Evolutionary conservation across 2,113 vertebrate species (phyloP).

Genomic region (Meriones unguiculatus): DNA sequence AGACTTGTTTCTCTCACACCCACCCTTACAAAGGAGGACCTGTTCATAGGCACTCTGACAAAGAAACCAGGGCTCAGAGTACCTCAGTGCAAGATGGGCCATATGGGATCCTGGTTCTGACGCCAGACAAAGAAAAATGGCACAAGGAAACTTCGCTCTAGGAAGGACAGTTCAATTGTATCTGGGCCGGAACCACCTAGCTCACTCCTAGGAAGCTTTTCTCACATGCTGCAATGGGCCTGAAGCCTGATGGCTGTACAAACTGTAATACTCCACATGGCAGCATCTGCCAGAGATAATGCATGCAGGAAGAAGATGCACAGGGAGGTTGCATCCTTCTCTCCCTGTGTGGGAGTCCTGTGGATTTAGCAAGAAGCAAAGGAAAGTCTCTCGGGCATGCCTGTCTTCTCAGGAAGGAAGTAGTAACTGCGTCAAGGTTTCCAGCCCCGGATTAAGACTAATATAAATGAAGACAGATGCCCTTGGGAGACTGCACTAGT

Average conservation of each 20-base stretch:
- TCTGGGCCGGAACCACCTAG: neutral
- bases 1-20: neutral
- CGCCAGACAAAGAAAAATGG: neutral
- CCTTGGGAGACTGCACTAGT: neutral
- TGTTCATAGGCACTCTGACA: neutral
- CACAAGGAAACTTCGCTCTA: neutral
- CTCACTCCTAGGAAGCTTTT: neutral
- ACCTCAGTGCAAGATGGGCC: neutral
- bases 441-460: neutral
- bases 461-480: neutral
- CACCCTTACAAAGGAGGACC: neutral
- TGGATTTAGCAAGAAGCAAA: neutral
- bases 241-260: neutral
- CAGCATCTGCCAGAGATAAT: neutral
- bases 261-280: neutral
- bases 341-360: neutral
- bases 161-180: neutral
- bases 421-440: neutral
- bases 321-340: too few relatives aligned
- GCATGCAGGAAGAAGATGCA: neutral
- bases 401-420: neutral
- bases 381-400: neutral
- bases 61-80: constrained; percentile 23
- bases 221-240: neutral
- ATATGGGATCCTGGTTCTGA: neutral